These are phyloP conservation scores for Rhabdophis nuchalis DNA, from an alignment of 2,797 vertebrate genomes.

Conservation along the genomic window DNA sequence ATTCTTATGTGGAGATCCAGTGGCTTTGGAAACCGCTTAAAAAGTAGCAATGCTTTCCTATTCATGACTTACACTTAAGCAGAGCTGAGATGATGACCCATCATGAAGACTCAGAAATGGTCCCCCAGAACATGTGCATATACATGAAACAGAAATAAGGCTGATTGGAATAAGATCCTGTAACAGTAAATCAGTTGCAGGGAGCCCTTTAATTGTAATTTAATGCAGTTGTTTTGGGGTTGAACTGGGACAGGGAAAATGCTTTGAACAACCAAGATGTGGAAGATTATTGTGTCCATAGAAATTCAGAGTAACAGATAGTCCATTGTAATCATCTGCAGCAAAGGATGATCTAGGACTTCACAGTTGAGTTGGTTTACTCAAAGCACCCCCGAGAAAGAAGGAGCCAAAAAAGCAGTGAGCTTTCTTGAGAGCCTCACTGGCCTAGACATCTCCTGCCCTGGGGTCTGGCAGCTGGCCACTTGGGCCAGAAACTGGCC, in stretches of 20 bases:
- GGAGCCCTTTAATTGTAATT: neutral
- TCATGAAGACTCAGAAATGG: neutral
- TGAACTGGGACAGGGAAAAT: neutral
- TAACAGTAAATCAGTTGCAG: neutral
- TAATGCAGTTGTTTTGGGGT: neutral
- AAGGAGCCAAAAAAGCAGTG: too few species aligned
- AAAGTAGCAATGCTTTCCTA: neutral
- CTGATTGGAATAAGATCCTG: neutral
- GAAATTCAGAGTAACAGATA: neutral
- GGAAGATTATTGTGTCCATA: too few species aligned
- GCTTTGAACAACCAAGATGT: neutral
- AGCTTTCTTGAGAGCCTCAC: neutral
- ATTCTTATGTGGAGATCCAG: neutral
- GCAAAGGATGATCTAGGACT: neutral
- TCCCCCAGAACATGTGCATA: neutral
- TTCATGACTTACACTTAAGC: too few species aligned
- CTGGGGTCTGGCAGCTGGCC: neutral
- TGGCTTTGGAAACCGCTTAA: neutral
- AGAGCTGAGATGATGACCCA: neutral
- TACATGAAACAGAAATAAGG: neutral
- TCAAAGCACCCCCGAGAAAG: too few species aligned
- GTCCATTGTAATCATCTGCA: neutral
- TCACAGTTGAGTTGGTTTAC: neutral
- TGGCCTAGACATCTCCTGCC: neutral
- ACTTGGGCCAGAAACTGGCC: constrained; percentile 29